Conservation (phyloP, 2,888 invertebrate species). For the Sarcophaga rosellei region DNA sequence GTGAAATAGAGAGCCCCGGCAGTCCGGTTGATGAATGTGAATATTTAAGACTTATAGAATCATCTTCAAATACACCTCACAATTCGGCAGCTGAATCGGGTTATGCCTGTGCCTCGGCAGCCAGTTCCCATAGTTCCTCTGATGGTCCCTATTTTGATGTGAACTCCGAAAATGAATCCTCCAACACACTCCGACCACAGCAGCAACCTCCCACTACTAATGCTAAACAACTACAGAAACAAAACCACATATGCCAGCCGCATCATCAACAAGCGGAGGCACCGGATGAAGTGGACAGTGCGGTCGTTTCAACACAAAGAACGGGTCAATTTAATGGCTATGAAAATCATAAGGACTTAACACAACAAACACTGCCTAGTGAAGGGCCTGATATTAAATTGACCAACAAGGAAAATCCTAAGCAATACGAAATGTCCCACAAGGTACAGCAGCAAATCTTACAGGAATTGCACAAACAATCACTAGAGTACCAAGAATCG, state of each 20-base stretch:
- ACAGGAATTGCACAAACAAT: constrained; percentile 54
- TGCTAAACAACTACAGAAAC: constrained; percentile 47
- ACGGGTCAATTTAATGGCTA: constrained; percentile 52
- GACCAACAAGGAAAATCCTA: constrained; percentile 10
- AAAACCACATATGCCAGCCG: constrained; percentile 48
- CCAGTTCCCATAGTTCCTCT: constrained; percentile 82
- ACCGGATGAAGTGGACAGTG: constrained; percentile 46
- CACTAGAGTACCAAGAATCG: constrained; percentile 24
- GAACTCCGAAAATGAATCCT: constrained; percentile 72
- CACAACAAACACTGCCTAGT: constrained; percentile 58
- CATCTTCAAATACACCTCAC: constrained; percentile 83
- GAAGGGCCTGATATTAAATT: constrained; percentile 47
- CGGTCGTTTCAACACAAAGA: not conserved
- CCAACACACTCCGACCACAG: constrained; percentile 35
- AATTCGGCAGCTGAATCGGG: constrained; percentile 82
- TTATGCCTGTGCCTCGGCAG: constrained; percentile 82
- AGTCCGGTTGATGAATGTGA: constrained; percentile 87
- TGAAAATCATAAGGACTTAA: constrained; percentile 48
- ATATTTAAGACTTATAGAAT: constrained; percentile 82
- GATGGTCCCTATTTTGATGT: constrained; percentile 83
- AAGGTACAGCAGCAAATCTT: constrained; percentile 46
- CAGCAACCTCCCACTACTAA: constrained; percentile 35
- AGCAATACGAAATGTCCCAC: constrained; percentile 17
- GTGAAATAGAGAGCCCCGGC: constrained; percentile 86
- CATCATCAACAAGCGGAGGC: constrained; percentile 50